Evolutionary conservation across 2,113 vertebrate genomes (phyloP), one percentile per base, ranked within the genome.

Genomic region (Grantiella picta): DNA sequence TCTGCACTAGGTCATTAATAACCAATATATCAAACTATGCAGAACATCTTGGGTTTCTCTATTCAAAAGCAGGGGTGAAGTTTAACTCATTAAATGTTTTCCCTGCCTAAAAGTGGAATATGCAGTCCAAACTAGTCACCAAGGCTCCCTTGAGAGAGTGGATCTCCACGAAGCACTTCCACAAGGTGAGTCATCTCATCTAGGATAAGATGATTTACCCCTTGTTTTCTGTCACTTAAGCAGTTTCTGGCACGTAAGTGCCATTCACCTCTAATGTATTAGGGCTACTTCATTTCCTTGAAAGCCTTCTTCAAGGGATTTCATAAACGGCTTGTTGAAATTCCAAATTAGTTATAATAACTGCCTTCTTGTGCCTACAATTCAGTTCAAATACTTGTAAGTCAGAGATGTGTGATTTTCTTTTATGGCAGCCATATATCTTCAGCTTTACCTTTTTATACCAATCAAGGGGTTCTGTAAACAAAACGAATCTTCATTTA

Each of bases 341-440:
- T 66, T 88, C 88, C 56, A 95, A 45, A 89, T 92, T 93, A 94
- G 61, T 86, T 89, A 38, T 71, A 86, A 88, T 66, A 93, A 81
- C 38, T 75, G 22, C 44, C 45, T 85, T 83, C 59, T 49, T 75
- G 31, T 86, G 66, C 19, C 68, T 65, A 52, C 5, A 6, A 27
- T 52, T 89, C 56, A 8, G 7, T 60, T 94, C 70, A 65, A 81
- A 89, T 52, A 64, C 15, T 81, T 47, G 50, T 25, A 83, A 59
- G 38, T 54, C 61, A 69, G 33, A 92, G 71, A 78, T 15, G 11
- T 6, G 1, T 56, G 50, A 38, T 86, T 82, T 91, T 95, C 29
- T 63, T 83, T 90, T 71, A 83, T 35, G 71, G 64, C 40, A 95
- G 47, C 7, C 1, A 2, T 60, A 59, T 65, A 73, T 95, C 71